Evolutionary conservation across 1,140 invertebrate species (phyloP).

Genomic region (Trinorchestia longiramus): DNA sequence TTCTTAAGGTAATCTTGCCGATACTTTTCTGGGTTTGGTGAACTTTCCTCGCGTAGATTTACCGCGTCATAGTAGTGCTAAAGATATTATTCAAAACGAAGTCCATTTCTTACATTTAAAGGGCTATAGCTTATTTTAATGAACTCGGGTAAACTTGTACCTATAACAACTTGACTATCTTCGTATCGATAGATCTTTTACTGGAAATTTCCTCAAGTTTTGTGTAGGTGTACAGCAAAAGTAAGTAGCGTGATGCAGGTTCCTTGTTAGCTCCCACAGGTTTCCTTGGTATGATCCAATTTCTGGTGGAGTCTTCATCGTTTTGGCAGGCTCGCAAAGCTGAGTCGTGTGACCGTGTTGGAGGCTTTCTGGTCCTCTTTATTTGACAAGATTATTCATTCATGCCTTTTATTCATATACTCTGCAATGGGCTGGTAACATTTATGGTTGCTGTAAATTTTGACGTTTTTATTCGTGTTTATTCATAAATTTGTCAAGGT

Average conservation of each 20-base stretch:
- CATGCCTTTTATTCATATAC: no score
- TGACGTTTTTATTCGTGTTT: no score
- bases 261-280: background rate
- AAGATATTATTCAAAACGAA: slow-evolving; percentile 31
- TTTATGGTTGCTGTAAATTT: no score
- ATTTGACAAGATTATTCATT: no score
- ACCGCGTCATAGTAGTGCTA: slow-evolving; percentile 47
- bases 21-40: slow-evolving; percentile 33
- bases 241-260: slow-evolving; percentile 37
- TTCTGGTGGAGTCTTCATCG: background rate
- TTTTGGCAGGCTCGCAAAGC: background rate
- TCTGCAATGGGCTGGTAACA: no score
- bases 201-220: slow-evolving; percentile 3
- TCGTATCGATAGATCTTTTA: slow-evolving; percentile 48
- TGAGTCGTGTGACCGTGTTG: background rate
- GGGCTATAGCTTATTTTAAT: slow-evolving; percentile 38
- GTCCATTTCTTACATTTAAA: slow-evolving; percentile 45
- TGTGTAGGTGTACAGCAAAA: slow-evolving; percentile 43
- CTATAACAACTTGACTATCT: slow-evolving; percentile 22
- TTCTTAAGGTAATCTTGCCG: slow-evolving; percentile 22
- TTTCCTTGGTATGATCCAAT: background rate
- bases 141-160: slow-evolving; percentile 20
- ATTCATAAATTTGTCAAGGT: no score
- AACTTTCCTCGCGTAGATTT: slow-evolving; percentile 27
- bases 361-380: background rate